These are phyloP conservation scores for Glossophaga mutica DNA, from an alignment of 2,797 vertebrate genomes.

Conservation along the genomic window DNA sequence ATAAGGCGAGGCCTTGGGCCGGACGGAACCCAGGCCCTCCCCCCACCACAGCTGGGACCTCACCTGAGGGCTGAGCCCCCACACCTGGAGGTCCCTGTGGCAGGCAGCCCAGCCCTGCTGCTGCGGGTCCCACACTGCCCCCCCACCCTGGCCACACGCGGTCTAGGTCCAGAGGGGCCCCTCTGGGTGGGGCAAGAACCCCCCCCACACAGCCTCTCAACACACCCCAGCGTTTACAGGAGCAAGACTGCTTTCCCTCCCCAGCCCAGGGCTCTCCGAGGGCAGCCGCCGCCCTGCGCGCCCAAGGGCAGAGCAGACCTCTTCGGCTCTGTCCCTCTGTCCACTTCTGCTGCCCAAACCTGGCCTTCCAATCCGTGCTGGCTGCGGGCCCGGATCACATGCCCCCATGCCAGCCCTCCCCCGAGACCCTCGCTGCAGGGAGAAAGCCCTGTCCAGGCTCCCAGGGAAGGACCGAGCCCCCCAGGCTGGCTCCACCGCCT, in stretches of 20 bases:
- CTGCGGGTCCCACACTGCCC: background rate
- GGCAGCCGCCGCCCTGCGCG: background rate
- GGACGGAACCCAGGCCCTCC: background rate
- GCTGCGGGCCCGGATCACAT: background rate
- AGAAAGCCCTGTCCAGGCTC: background rate
- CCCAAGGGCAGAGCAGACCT: no score
- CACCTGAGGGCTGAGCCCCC: background rate
- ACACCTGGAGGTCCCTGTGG: background rate
- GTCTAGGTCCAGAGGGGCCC: background rate
- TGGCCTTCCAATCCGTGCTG: background rate
- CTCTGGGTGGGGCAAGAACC: background rate
- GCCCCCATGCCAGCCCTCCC: no score
- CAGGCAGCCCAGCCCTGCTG: background rate
- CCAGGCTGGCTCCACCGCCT: no score
- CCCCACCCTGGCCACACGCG: fast-evolving
- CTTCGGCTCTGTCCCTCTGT: background rate
- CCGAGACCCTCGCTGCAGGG: background rate
- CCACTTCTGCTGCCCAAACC: background rate
- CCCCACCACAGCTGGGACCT: background rate
- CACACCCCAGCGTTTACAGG: fast-evolving
- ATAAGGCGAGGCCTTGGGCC: background rate
- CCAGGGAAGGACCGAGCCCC: fast-evolving
- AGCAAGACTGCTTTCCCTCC: fast-evolving
- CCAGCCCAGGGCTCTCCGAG: background rate
- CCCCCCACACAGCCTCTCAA: background rate